Base-by-base conservation (phyloP, 2,797 vertebrate genomes). In the Orientallactaga sibirica region DNA sequence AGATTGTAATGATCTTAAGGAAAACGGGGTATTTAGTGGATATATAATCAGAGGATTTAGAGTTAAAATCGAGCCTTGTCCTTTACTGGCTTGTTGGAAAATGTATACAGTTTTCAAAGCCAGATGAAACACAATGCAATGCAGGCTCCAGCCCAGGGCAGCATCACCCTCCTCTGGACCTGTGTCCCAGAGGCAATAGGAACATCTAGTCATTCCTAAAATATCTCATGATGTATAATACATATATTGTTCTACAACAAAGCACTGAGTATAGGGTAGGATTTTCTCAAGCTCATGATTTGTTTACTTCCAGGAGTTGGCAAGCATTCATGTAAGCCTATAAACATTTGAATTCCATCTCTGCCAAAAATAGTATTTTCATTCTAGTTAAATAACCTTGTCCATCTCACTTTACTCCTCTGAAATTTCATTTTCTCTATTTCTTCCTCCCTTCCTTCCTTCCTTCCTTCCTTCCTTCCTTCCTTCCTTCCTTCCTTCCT, bases 131-230 rank as follows among this genome's bases (percentile, higher is more conserved):
- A 37, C 19, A 71, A 15, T 88, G 7, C 29, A 19, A 24, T 37
- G 1, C 14, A 74, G 11, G 2, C 2, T 93, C 62, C 70, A 61
- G 83, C 16, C 4, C 24, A 48, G 88, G 75, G 3, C 22, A 37
- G 25, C n/a, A 67, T 19, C 10, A 52, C 78, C 93, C 64, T 79
- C 27, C 67, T 12, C 37, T 55, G 1, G 74, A 7, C 6, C 22
- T 55, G 18, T 88, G 2, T 43, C 52, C 64, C 37, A 82, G 33
- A 3, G 2, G 3, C 27, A 48, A 87, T 6, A 67, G 24, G 22
- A 71, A 84, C 16, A 76, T 85, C 10, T 52, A 74, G 20, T 92
- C 48, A 87, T 87, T 90, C 71, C 80, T 92, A 37, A 88, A 86
- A 70, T 48, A 48, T 90, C 58, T 89, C 29, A 9, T 76, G 27